Base-by-base conservation (phyloP, 2,888 invertebrate genomes). In the Coleophora deauratella region DNA sequence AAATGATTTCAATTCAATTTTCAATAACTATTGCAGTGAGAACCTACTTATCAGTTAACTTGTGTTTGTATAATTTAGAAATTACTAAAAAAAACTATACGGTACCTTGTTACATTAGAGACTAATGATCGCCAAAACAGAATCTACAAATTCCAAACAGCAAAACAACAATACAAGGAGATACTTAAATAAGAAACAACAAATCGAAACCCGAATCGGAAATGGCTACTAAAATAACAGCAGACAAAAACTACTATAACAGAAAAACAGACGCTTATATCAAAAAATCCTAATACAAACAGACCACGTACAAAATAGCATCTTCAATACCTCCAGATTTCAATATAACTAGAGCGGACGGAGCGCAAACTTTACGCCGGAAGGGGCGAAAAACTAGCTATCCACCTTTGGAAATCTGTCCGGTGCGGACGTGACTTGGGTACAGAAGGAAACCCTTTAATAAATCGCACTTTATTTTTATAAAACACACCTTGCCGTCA, bases 391-490 rank as follows among this genome's bases (percentile, higher is more conserved):
- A 21, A 21, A 21, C 21, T 21, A 21, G 21, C 21, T 21, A 21
- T 21, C 21, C 21, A 21, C 21, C 21, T 21, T 6, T 6, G 21
- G 21, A 68, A 81, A 79, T 79, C 80, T 79, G 78, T 72, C 72
- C 72, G 64, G 63, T 21, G 21, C 51, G 51, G 37, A 78, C 84
- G 84, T 85, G 84, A 67, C 55, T 51, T 35, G 82, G 51, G 55
- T 72, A 38, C 49, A 61, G 41, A 41, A 48, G 44, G 43, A 51
- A 59, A 62, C 70, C 73, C 75, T 78, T 79, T 81, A 80, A 82
- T 84, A 84, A 80, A 84, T 84, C 71, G 67, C 71, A 67, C 70
- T 73, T 76, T 75, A 78, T 80, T 78, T 76, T 75, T 73, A 68
- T 68, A 65, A 70, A 68, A 66, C 67, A 69, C 81, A 84, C 84